Evolutionary conservation across 2,113 vertebrate species (phyloP), one percentile per base, ranked within the genome.

Genomic region (Sylvietta virens): DNA sequence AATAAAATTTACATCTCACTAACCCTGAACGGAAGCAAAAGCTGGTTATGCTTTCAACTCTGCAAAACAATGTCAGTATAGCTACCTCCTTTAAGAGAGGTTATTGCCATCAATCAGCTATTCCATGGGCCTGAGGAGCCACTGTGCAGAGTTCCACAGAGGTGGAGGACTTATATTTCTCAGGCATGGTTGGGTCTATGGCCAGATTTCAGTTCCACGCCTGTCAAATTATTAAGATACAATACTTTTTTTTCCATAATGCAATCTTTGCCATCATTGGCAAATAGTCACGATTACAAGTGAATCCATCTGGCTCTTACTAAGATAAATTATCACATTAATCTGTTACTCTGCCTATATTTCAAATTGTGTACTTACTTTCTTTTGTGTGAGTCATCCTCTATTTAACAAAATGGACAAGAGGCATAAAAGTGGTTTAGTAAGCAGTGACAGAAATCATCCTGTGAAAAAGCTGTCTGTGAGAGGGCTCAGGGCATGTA

Each of bases 251-350:
- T 91, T 90, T 91, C 61, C 22, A 22, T 87, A n/a, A 60, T 45
- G 35, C 21, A 65, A 57, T 67, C 42, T 90, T 87, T 87, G 24
- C 40, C 23, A 62, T 91, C 73, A 30, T n/a, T 94, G 86, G 85
- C 44, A 95, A 94, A 90, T 50, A 90, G 67, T 90, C 31, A 62
- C 62, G 30, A 87, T 78, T 94, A 62, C 91, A 97, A 93, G 66
- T 81, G 22, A 10, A 45, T 71, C 73, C 60, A 45, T 89, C 73
- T 91, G 80, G 45, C 35, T 89, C 35, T 69, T 78, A 71, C 78
- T 62, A 91, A 83, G 87, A 79, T 81, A 89, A 96, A 95, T 92
- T 73, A 57, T 91, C 69, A 28, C 65, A 90, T 60, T 88, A 93
- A 84, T 92, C 64, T 95, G 42, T 81, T 95, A 50, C 20, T 81